Conservation (phyloP, 2,888 invertebrate species). For the Leucozona laternaria region DNA sequence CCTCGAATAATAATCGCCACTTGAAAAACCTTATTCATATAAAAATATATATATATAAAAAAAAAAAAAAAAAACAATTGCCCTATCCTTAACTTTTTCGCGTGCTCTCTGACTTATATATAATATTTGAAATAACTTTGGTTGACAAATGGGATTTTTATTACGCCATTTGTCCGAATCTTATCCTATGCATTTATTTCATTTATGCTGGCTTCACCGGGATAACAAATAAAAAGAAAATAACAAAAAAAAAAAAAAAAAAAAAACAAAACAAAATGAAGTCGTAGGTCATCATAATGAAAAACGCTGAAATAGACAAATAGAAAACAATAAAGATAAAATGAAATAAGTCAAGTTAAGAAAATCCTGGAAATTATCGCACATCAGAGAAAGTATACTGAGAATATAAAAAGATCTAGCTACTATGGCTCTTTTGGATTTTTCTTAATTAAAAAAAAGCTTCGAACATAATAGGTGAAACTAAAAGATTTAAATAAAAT, state of each 20-base stretch:
- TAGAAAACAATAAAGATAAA: conserved; percentile 72
- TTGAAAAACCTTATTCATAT: not conserved
- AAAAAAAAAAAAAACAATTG: not conserved
- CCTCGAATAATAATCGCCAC: conserved; percentile 14
- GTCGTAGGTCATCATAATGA: conserved; percentile 63
- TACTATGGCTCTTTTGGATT: not conserved
- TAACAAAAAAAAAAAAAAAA: not conserved
- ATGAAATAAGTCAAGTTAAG: conserved; percentile 22
- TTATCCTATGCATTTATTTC: conserved; percentile 69
- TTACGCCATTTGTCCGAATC: conserved; percentile 71
- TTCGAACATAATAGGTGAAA: too few relatives aligned
- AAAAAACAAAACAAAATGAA: not conserved
- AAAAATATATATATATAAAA: too few relatives aligned
- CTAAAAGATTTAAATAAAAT: too few relatives aligned
- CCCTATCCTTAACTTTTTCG: conserved; percentile 1
- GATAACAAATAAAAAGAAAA: conserved; percentile 3
- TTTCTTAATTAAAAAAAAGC: not conserved
- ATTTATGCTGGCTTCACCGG: conserved; percentile 53
- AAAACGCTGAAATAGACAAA: conserved; percentile 72
- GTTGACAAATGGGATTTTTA: conserved; percentile 74
- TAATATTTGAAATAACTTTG: conserved; percentile 62
- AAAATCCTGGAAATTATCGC: conserved; percentile 59
- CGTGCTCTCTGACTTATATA: conserved; percentile 44
- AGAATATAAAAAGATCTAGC: not conserved
- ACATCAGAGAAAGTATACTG: conserved; percentile 7